A percentile compares a stretch with the other conserved stretches of the same genome.
Conservation (phyloP, 2,888 invertebrate species). For the Dichetophora obliterata region DNA sequence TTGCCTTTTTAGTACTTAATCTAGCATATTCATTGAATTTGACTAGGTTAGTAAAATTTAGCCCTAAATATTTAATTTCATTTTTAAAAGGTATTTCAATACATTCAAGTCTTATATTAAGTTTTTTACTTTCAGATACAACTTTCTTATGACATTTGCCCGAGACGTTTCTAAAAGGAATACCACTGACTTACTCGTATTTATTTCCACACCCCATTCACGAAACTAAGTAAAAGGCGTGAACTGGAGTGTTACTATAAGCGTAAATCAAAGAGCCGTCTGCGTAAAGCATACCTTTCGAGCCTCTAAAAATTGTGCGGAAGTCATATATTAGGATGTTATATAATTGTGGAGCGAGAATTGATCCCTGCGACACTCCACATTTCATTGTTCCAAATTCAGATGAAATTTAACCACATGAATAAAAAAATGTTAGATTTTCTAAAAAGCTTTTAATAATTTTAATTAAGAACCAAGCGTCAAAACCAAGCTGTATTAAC, state of each 20-base stretch:
- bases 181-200: constrained; percentile 18
- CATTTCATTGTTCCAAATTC: neutral
- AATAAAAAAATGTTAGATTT: constrained; percentile 30
- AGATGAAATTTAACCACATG: constrained; percentile 27
- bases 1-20: constrained; percentile 28
- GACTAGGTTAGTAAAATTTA: constrained; percentile 26
- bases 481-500: constrained; percentile 11
- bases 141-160: constrained; percentile 23
- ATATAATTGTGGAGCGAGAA: constrained; percentile 40
- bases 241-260: neutral
- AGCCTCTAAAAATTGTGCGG: constrained; percentile 15
- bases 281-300: constrained; percentile 39
- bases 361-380: constrained; percentile 38
- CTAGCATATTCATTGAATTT: too few species aligned
- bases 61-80: constrained; percentile 30
- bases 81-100: constrained; percentile 6
- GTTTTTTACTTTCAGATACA: constrained; percentile 32
- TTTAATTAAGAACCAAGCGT: constrained; percentile 14
- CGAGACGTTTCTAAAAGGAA: constrained; percentile 39
- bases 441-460: constrained; percentile 9
- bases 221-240: neutral
- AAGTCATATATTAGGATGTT: constrained; percentile 44
- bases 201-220: constrained; percentile 38
- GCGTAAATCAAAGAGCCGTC: constrained; percentile 36
- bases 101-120: neutral